Evolutionary conservation across 1,140 invertebrate genomes (phyloP), one percentile per base, ranked within the genome.

Genomic region (Helicoverpa armigera): DNA sequence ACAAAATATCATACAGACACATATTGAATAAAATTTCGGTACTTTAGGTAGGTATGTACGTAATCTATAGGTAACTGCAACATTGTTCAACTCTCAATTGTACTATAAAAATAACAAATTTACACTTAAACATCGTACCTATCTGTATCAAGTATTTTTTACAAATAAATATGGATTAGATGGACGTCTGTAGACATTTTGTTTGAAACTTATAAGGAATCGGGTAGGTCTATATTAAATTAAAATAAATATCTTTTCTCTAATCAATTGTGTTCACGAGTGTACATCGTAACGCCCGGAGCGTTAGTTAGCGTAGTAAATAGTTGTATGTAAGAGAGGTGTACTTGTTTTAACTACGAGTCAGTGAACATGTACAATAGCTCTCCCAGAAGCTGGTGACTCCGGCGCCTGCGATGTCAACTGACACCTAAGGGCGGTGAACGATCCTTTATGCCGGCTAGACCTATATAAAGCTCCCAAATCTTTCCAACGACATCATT

Each of bases 291-390:
- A 79, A 69, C 16, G 31, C 31, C 18, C 58, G 16, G 23, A 58
- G 63, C 50, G 29, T 58, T 58, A 58, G 48, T 70, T 72, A 74
- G 48, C 51, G 48, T 79, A 78, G 73, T 65, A 50, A 50, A 70
- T 65, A 78, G 82, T 80, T 73, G 12, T 70, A 53, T 51, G 65
- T 70, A 69, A 67, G 61, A 67, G 61, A 35, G 14, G 60, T 67
- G 43, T 60, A 70, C 77, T 75, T 74, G 54, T 70, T 74, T 50
- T 63, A 58, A 75, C 50, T 81, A 82, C 85, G 85, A 84, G 80
- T 87, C 83, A 90, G 88, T 86, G 88, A 90, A 73, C 87, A 86
- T 80, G 79, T 67, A 94, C 90, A 94, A 94, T 87, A 86, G 83
- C 3, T 63, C 69, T 80, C 82, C 82, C 86, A 84, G 87, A 89